A percentile compares a stretch with the other conserved stretches of the same genome.
Conservation (phyloP, 2,888 invertebrate genomes). For the Macrophya annulata region DNA sequence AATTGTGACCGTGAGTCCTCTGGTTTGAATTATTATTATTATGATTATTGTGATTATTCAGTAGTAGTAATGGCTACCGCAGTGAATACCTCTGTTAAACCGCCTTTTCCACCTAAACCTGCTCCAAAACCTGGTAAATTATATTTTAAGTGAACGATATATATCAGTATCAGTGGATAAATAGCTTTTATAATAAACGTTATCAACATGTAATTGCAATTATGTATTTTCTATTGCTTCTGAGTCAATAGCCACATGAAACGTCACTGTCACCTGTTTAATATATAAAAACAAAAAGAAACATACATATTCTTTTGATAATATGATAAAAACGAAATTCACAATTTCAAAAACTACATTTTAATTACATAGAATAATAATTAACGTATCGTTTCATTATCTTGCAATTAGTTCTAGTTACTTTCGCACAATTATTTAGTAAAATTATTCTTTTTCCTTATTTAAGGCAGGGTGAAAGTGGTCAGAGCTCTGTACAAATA, state of each 20-base stretch:
- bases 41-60: constrained; percentile 51
- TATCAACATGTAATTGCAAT: constrained; percentile 10
- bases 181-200: not conserved
- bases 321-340: not conserved
- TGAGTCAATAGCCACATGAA: not conserved
- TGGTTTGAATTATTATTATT: constrained; percentile 43
- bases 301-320: not conserved
- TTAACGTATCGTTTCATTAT: constrained; percentile 2
- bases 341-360: not conserved
- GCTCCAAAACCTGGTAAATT: constrained; percentile 77
- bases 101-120: constrained; percentile 74
- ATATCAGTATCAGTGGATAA: not conserved
- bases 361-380: not conserved
- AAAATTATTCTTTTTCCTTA: constrained; percentile 48
- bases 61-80: constrained; percentile 65
- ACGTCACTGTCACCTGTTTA: constrained; percentile 27
- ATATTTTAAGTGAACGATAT: constrained; percentile 39
- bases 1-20: constrained; percentile 26
- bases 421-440: not conserved
- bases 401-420: not conserved
- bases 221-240: constrained; percentile 2
- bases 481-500: constrained; percentile 82
- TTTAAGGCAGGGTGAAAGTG: constrained; percentile 81
- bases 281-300: not conserved
- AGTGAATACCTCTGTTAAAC: constrained; percentile 66